Percentiles rank a stretch among this genome's conserved stretches.
Conservation (phyloP, 2,797 vertebrate species). For the Sebastes taczanowskii region DNA sequence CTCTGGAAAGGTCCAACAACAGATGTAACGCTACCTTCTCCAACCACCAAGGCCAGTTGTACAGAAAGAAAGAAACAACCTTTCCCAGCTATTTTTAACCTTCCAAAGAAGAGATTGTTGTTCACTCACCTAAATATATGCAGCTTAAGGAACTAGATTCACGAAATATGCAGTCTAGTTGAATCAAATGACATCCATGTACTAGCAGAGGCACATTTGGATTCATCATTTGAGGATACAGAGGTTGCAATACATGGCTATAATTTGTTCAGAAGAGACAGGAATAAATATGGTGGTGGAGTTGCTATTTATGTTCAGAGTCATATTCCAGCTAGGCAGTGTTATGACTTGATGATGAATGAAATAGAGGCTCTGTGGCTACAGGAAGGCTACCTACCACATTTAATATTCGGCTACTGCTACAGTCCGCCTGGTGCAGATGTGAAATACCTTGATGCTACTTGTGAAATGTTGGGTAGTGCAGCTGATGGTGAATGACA, state of each 20-base stretch:
- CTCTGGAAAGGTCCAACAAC: constrained; percentile 65
- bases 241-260: background rate
- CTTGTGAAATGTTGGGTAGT: background rate
- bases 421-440: background rate
- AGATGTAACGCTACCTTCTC: constrained; percentile 58
- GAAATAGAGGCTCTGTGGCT: background rate
- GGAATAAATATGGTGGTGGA: background rate
- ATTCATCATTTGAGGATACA: background rate
- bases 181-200: background rate
- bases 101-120: background rate
- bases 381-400: background rate
- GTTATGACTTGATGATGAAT: background rate
- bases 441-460: background rate
- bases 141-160: background rate
- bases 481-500: background rate
- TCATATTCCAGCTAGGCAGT: background rate
- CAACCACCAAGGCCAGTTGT: constrained; percentile 15
- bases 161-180: background rate
- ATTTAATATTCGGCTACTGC: background rate
- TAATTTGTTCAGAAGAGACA: background rate
- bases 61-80: constrained; percentile 3
- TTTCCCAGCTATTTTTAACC: background rate
- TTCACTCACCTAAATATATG: background rate
- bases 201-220: background rate
- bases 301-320: background rate